Evolutionary conservation across 2,797 vertebrate genomes (phyloP).

Genomic region (Diplodus puntazzo): DNA sequence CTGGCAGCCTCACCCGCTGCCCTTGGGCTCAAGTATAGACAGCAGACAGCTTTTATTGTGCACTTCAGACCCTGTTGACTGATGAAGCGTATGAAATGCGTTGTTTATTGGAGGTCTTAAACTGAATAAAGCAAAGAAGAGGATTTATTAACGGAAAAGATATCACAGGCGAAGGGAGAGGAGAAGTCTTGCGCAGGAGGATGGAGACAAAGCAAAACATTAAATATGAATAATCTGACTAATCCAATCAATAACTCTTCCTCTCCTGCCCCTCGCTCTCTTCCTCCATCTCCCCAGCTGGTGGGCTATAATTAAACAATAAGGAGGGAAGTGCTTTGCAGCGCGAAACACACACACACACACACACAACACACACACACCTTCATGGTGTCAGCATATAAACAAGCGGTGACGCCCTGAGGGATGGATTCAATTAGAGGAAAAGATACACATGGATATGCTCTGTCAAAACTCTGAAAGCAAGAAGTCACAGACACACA

Average conservation of each 20-base stretch:
- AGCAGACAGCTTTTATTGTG: slow-evolving; percentile 36
- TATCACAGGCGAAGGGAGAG: slow-evolving; percentile 2
- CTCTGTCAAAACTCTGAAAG: slow-evolving; percentile 70
- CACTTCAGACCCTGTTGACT: slow-evolving; percentile 16
- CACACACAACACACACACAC: slow-evolving; percentile 54
- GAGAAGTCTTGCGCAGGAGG: not conserved
- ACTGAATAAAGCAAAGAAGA: slow-evolving; percentile 7
- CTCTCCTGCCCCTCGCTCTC: slow-evolving; percentile 43
- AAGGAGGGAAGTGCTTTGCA: slow-evolving; percentile 40
- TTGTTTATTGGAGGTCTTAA: slow-evolving; percentile 27
- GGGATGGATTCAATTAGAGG: slow-evolving; percentile 80
- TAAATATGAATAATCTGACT: slow-evolving; percentile 71
- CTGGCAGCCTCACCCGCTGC: not conserved
- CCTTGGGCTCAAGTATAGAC: slow-evolving; percentile 12
- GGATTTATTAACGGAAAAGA: slow-evolving; percentile 11
- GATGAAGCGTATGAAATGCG: slow-evolving; percentile 22
- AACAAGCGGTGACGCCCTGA: slow-evolving; percentile 71
- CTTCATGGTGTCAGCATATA: slow-evolving; percentile 75
- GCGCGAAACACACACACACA: slow-evolving; percentile 14
- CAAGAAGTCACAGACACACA: slow-evolving; percentile 41
- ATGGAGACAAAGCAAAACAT: slow-evolving; percentile 62
- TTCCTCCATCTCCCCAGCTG: slow-evolving; percentile 65
- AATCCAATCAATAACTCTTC: slow-evolving; percentile 73
- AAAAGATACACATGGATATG: slow-evolving; percentile 73
- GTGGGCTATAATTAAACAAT: slow-evolving; percentile 77